Conservation (phyloP, 2,888 invertebrate genomes). For the Idaea aversata region DNA sequence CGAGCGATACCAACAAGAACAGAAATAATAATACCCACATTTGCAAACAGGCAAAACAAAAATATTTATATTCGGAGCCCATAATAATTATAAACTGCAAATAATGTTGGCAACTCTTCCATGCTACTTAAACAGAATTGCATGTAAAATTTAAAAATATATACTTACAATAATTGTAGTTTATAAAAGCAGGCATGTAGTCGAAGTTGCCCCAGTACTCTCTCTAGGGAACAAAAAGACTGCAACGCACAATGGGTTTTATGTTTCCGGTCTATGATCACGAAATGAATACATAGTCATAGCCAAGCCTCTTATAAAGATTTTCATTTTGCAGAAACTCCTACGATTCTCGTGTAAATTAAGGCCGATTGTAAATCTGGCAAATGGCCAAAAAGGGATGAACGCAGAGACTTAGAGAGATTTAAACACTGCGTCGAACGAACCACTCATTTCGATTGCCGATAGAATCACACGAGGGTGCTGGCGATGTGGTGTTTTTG, state of each 20-base stretch:
- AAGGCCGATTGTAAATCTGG: constrained; percentile 55
- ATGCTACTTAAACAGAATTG: constrained; percentile 21
- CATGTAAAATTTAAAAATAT: constrained; percentile 26
- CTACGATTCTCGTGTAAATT: constrained; percentile 50
- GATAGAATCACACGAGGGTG: constrained; percentile 28
- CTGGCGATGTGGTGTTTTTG: constrained; percentile 10
- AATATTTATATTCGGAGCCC: constrained; percentile 15
- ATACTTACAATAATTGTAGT: constrained; percentile 26
- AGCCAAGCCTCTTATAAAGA: constrained; percentile 42
- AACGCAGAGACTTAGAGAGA: constrained; percentile 47
- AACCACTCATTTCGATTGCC: constrained; percentile 34
- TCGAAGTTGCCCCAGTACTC: constrained; percentile 36
- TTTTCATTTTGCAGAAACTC: constrained; percentile 42
- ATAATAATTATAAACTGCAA: constrained; percentile 14
- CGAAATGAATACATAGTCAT: constrained; percentile 37
- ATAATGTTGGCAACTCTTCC: constrained; percentile 11
- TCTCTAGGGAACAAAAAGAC: constrained; percentile 49
- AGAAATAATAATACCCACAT: constrained; percentile 6
- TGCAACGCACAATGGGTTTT: constrained; percentile 60
- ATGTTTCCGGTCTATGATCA: constrained; percentile 61
- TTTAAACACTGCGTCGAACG: constrained; percentile 37
- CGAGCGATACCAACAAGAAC: constrained; percentile 21
- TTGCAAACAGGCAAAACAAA: constrained; percentile 22
- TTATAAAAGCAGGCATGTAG: constrained; percentile 18
- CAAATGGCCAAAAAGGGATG: constrained; percentile 47